Conservation (phyloP, 2,888 invertebrate species). For the Eupithecia subfuscata region DNA sequence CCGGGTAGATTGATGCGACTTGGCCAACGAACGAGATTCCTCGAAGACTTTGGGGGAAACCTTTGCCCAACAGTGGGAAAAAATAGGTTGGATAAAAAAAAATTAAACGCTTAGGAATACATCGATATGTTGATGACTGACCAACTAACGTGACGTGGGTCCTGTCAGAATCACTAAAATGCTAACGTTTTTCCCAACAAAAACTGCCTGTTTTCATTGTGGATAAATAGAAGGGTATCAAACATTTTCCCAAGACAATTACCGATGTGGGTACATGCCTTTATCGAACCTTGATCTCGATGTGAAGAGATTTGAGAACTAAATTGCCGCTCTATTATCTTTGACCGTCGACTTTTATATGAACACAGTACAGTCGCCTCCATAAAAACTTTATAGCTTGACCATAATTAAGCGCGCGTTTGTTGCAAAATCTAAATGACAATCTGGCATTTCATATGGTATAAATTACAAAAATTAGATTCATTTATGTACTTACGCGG, state of each 20-base stretch:
- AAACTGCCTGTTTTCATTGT: constrained; percentile 1
- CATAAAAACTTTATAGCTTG: not conserved
- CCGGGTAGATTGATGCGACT: too few species aligned
- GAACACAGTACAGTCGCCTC: constrained; percentile 21
- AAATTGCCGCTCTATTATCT: constrained; percentile 40
- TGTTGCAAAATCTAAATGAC: constrained; percentile 6
- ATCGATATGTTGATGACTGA: not conserved
- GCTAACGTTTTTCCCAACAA: too few species aligned
- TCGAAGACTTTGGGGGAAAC: too few species aligned
- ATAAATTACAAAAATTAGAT: not conserved
- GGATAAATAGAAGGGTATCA: constrained; percentile 12
- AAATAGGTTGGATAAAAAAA: too few species aligned
- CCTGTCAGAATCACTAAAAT: not conserved
- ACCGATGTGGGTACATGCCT: constrained; percentile 24
- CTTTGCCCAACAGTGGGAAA: too few species aligned
- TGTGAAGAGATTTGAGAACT: constrained; percentile 40
- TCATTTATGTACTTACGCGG: not conserved
- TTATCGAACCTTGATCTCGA: constrained; percentile 47
- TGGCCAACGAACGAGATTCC: too few species aligned
- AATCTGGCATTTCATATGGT: not conserved
- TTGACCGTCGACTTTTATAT: constrained; percentile 34
- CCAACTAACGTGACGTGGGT: not conserved
- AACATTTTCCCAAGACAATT: constrained; percentile 41
- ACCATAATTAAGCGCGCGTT: not conserved
- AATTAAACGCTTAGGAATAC: not conserved